Base-by-base conservation (phyloP, 2,113 vertebrate genomes). In the Corvus hawaiiensis region DNA sequence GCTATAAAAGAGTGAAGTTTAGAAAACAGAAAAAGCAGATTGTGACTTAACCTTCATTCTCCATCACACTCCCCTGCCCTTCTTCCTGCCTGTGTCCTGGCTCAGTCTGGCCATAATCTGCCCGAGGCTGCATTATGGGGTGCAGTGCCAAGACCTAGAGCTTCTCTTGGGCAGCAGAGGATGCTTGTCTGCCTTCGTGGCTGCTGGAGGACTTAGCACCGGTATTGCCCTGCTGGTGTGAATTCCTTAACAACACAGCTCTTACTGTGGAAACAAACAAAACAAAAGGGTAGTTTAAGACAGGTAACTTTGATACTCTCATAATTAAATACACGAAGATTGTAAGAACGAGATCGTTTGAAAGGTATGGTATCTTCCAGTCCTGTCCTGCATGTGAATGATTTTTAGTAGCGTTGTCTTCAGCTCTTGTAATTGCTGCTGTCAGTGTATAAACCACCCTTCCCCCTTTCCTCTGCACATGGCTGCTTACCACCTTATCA, bases 101-200 rank as follows among this genome's bases (percentile, higher is more conserved):
- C 28, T 89, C 54, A 10, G 14, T 15, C 21, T 75, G 62, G 22
- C 41, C 52, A 0, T 26, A 5, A 37, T 32, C 1, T 20, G 4
- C 35, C 23, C 32, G 18, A 39, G n/a, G 35, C 61, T 58, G 41
- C 16, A 0, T 44, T 44, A 8, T 8, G 16, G n/a, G 13, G 10
- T 11, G 46, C 37, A 16, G 15, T 12, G 32, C 39, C 1, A 3
- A 11, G 30, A 39, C 46, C 37, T 8, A 1, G 59, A 73, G 49
- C 55, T 51, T 7, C 48, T 23, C 14, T 16, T 2, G 22, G 46
- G 56, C 35, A 21, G 26, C 30, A 7, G 52, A 12, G 10, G 16
- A 8, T 9, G 9, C 1, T 0, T 12, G 5, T 44, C 26, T 41
- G 27, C 11, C 5, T 30, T 17, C 15, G 0, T 16, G 46, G 3